A percentile compares a stretch with the other conserved stretches of the same genome.
Conservation (phyloP, 2,113 vertebrate species). For the Malurus melanocephalus region DNA sequence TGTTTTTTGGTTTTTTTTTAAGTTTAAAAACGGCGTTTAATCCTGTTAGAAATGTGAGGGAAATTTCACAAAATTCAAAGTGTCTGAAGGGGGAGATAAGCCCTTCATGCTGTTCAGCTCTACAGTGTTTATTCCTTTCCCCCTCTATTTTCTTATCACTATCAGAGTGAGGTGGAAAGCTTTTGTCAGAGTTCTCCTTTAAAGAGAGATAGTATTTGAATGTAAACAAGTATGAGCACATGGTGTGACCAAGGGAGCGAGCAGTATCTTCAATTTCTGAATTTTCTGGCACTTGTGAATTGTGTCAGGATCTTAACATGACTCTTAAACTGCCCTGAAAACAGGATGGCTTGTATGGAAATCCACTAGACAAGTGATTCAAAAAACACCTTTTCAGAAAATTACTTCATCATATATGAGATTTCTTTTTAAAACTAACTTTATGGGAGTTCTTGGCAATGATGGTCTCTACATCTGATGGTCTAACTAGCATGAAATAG, state of each 20-base stretch:
- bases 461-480: slow-evolving; percentile 35
- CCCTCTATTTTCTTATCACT: background rate
- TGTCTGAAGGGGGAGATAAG: slow-evolving; percentile 25
- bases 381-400: slow-evolving; percentile 52
- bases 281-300: background rate
- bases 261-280: background rate
- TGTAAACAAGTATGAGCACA: background rate
- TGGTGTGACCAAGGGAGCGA: background rate
- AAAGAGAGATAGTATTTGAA: background rate
- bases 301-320: background rate
- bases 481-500: slow-evolving; percentile 64
- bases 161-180: background rate
- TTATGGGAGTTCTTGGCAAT: slow-evolving; percentile 55
- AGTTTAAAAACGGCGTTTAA: background rate
- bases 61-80: background rate
- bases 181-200: slow-evolving; percentile 14
- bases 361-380: slow-evolving; percentile 11
- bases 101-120: background rate
- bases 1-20: background rate
- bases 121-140: background rate
- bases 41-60: background rate
- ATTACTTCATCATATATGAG: slow-evolving; percentile 27
- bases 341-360: slow-evolving; percentile 23
- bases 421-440: slow-evolving; percentile 47
- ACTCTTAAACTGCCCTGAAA: background rate